Conservation (phyloP, 2,113 vertebrate species). For the Tiliqua scincoides region DNA sequence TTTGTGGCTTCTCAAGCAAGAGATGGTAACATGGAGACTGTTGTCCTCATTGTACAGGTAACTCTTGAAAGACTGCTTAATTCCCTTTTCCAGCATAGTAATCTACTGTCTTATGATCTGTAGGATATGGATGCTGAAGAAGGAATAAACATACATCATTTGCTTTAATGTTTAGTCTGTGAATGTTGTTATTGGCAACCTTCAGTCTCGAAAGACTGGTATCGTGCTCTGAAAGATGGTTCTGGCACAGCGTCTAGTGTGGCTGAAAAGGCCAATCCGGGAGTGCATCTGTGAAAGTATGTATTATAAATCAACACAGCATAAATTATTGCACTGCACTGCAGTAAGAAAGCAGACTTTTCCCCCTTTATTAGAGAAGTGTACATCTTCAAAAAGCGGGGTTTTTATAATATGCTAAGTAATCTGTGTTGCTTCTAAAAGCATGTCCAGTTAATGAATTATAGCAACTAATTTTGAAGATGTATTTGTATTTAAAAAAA, state of each 20-base stretch:
- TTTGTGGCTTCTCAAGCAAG: slow-evolving; percentile 94
- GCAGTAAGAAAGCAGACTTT: not conserved
- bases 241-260: too few relatives aligned
- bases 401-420: too few relatives aligned
- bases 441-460: too few relatives aligned
- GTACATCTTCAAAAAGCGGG: too few relatives aligned
- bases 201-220: too few relatives aligned
- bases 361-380: not conserved
- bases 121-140: not conserved
- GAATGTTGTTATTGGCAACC: too few relatives aligned
- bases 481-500: too few relatives aligned
- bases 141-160: not conserved
- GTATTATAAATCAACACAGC: not conserved
- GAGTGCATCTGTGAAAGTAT: not conserved
- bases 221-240: too few relatives aligned
- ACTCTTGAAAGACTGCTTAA: not conserved
- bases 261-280: too few relatives aligned
- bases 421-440: too few relatives aligned
- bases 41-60: slow-evolving; percentile 93
- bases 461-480: too few relatives aligned
- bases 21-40: slow-evolving; percentile 94
- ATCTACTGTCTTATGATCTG: not conserved
- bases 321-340: not conserved
- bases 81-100: not conserved
- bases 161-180: too few relatives aligned